Conservation (phyloP, 1,140 invertebrate species). For the Procambarus virginalis region DNA sequence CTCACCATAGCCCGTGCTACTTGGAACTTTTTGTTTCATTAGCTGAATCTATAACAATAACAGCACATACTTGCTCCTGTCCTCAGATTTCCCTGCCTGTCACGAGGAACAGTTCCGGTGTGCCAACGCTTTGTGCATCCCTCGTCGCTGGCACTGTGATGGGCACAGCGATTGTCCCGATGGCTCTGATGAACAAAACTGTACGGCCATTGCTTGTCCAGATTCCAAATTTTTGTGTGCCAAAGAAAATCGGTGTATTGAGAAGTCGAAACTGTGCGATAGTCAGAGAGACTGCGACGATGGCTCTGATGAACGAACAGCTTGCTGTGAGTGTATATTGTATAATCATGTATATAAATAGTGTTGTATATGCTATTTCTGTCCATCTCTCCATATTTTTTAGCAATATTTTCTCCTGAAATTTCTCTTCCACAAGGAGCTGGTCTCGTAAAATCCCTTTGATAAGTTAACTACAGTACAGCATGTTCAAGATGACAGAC, state of each 20-base stretch:
- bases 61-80: too few species aligned
- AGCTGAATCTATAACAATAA: too few species aligned
- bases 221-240: constrained; percentile 94
- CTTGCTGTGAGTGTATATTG: constrained; percentile 85
- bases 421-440: too few species aligned
- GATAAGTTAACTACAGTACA: too few species aligned
- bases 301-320: constrained; percentile 89
- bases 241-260: constrained; percentile 86
- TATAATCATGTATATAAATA: too few species aligned
- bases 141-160: constrained; percentile 78
- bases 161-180: constrained; percentile 75
- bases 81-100: constrained; percentile 89
- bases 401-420: too few species aligned
- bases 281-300: constrained; percentile 91
- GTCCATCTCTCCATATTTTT: too few species aligned
- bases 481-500: too few species aligned
- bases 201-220: constrained; percentile 90
- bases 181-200: constrained; percentile 88
- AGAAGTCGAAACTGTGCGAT: constrained; percentile 90
- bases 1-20: too few species aligned
- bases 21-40: too few species aligned
- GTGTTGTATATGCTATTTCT: too few species aligned
- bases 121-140: constrained; percentile 94
- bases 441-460: too few species aligned
- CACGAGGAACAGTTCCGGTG: constrained; percentile 93